A percentile compares a stretch with the other conserved stretches of the same genome.
phyloP scores from a whole-genome alignment of 2,113 vertebrate species.

The human (Homo sapiens) region DNA sequence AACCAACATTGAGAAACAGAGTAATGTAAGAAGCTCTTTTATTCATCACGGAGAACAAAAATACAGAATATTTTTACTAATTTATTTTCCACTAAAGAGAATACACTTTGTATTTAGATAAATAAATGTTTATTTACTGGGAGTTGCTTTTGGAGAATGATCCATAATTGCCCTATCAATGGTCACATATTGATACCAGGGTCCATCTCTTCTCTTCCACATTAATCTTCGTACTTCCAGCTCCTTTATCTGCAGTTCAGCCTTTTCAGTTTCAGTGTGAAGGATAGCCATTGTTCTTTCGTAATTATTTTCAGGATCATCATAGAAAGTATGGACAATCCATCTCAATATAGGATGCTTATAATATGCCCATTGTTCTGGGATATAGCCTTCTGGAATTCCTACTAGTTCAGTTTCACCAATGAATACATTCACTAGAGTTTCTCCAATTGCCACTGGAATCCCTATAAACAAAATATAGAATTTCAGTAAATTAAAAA shows the following conservation, averaged over 20 bases:
- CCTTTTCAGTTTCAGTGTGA: slow-evolving; percentile 88
- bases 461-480: slow-evolving; percentile 90
- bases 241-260: slow-evolving; percentile 86
- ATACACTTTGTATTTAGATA: slow-evolving; percentile 41
- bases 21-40: neutral
- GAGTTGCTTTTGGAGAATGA: slow-evolving; percentile 86
- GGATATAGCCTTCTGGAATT: slow-evolving; percentile 92
- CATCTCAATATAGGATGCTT: slow-evolving; percentile 97
- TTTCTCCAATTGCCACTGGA: slow-evolving; percentile 86
- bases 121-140: slow-evolving; percentile 87
- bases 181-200: slow-evolving; percentile 90
- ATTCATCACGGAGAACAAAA: slow-evolving; percentile 63
- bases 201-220: slow-evolving; percentile 92
- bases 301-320: slow-evolving; percentile 92
- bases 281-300: slow-evolving; percentile 93
- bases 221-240: slow-evolving; percentile 89
- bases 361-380: slow-evolving; percentile 96
- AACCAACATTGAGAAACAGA: slow-evolving; percentile 34
- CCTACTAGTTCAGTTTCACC: slow-evolving; percentile 95
- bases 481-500: slow-evolving; percentile 78
- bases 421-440: slow-evolving; percentile 90
- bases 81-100: slow-evolving; percentile 52
- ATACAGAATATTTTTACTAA: slow-evolving; percentile 78
- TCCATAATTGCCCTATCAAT: slow-evolving; percentile 87
- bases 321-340: slow-evolving; percentile 86